Conservation (phyloP, 64 coral and sea anemone genomes). For the Montipora sp. region DNA sequence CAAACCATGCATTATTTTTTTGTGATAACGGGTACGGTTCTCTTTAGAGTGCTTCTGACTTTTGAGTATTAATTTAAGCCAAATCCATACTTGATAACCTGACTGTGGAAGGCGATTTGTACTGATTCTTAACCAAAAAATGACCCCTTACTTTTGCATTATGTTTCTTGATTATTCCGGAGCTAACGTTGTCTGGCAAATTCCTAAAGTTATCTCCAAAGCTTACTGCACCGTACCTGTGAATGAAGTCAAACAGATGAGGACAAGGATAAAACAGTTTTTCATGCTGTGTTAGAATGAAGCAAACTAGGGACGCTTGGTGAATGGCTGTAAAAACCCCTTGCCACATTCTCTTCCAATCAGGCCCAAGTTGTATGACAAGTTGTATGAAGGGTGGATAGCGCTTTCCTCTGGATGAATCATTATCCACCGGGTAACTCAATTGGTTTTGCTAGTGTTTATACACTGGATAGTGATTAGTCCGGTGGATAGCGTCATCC, state of each 20-base stretch:
- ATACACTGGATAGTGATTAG: too few species aligned
- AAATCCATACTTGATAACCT: too few species aligned
- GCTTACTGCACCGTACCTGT: conserved; percentile 84
- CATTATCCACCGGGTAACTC: too few species aligned
- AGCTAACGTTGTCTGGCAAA: conserved; percentile 72
- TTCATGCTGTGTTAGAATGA: background rate
- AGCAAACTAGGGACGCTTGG: background rate
- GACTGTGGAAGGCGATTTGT: too few species aligned
- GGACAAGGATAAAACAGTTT: background rate
- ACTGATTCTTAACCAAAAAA: background rate
- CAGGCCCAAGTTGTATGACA: too few species aligned
- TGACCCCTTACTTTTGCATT: conserved; percentile 73
- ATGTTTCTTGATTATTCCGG: conserved; percentile 51
- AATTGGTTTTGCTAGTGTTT: too few species aligned
- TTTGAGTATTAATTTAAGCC: too few species aligned
- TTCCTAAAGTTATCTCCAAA: conserved; percentile 92
- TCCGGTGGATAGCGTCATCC: too few species aligned
- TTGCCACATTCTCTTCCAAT: background rate
- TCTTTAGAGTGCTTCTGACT: too few species aligned
- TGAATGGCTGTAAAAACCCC: background rate
- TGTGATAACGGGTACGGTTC: background rate
- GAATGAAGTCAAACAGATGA: background rate
- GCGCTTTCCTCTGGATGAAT: too few species aligned
- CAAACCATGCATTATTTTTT: background rate
- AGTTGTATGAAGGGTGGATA: too few species aligned